These are phyloP conservation scores for Microcebus jonahi DNA, from an alignment of 2,113 vertebrate species.

Conservation along the genomic window DNA sequence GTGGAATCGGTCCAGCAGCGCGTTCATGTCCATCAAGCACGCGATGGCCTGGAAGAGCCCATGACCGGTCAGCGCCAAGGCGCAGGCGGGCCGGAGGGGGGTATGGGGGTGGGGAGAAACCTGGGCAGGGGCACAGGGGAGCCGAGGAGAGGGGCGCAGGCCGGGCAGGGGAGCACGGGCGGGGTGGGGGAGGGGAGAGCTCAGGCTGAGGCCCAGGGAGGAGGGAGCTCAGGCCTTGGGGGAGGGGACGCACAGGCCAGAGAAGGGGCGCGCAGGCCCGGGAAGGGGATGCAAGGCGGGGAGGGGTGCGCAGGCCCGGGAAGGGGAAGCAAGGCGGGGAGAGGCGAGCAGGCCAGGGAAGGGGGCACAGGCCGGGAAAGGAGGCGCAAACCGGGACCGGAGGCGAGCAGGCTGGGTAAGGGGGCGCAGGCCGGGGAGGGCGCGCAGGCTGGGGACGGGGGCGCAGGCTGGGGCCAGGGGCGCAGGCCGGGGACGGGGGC, in stretches of 20 bases:
- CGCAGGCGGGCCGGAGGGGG: neutral
- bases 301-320: neutral
- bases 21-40: conserved; percentile 99
- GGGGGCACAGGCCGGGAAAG: neutral
- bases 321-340: neutral
- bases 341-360: neutral
- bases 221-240: neutral
- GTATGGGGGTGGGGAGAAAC: neutral
- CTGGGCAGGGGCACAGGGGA: neutral
- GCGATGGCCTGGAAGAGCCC: conserved; percentile 99
- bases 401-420: neutral
- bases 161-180: neutral
- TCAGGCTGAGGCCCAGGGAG: too few species aligned
- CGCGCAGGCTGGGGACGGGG: neutral
- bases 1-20: conserved; percentile 99
- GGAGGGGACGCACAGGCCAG: neutral
- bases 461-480: neutral
- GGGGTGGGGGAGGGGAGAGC: neutral
- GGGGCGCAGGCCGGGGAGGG: neutral
- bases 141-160: neutral
- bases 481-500: neutral
- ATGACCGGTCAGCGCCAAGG: conserved; percentile 76
- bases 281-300: neutral
- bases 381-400: too few species aligned
- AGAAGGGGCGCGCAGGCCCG: neutral